These are phyloP conservation scores for Microcebus lehilahytsara DNA, from an alignment of 2,113 vertebrate species.

Conservation along the genomic window DNA sequence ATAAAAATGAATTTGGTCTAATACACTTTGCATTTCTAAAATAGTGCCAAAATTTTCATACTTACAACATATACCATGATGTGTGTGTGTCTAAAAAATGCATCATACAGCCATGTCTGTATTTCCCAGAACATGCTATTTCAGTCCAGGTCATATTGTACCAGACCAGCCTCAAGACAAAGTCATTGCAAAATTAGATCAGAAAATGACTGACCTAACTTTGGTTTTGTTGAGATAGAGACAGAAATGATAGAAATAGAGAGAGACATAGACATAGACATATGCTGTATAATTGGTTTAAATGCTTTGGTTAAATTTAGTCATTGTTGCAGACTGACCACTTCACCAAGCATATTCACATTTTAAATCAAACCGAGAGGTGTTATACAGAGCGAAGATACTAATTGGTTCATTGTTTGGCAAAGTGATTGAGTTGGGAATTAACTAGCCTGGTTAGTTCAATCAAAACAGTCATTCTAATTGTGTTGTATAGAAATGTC, in stretches of 20 bases:
- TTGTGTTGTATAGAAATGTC: not conserved
- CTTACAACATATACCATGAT: not conserved
- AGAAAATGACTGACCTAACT: not conserved
- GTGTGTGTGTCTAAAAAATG: not conserved
- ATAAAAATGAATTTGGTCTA: not conserved
- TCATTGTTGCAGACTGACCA: not conserved
- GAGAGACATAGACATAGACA: not conserved
- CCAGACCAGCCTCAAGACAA: not conserved
- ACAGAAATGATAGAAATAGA: too few relatives aligned
- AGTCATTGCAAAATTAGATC: not conserved
- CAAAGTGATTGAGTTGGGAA: not conserved
- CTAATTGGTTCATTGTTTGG: not conserved
- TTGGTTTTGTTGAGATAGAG: not conserved
- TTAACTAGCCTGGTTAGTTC: not conserved
- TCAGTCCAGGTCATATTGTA: not conserved
- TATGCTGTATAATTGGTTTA: not conserved
- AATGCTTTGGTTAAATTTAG: not conserved
- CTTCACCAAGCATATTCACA: not conserved
- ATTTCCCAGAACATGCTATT: not conserved
- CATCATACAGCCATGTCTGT: not conserved
- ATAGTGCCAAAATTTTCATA: not conserved
- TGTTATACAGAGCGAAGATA: not conserved
- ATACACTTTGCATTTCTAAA: conserved; percentile 3
- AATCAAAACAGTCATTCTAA: not conserved
- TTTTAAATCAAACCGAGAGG: not conserved